A percentile compares a stretch with the other conserved stretches of the same genome.
phyloP scores from a whole-genome alignment of 2,888 invertebrate genomes.

The Cerceris rybyensis region DNA sequence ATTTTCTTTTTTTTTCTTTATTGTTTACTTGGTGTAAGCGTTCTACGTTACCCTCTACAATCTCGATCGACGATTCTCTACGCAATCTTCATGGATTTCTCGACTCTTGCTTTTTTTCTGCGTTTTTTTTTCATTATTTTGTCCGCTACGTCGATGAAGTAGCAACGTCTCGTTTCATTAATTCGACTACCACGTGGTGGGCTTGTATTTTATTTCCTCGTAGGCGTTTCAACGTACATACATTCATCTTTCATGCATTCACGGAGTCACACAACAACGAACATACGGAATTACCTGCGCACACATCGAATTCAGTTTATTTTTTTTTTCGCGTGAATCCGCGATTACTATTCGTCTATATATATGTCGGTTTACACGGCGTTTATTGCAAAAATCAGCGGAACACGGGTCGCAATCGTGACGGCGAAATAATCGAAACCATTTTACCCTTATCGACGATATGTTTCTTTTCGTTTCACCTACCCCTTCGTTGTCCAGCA shows the following conservation, averaged over 20 bases:
- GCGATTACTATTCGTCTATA: slow-evolving; percentile 37
- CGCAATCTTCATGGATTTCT: slow-evolving; percentile 41
- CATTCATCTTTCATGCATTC: slow-evolving; percentile 7
- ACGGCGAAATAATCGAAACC: slow-evolving; percentile 20
- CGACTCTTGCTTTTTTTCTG: slow-evolving; percentile 16
- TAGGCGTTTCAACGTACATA: slow-evolving; percentile 27
- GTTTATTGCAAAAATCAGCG: slow-evolving; percentile 64
- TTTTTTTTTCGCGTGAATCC: slow-evolving; percentile 31
- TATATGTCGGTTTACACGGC: slow-evolving; percentile 33
- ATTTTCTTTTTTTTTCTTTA: slow-evolving; percentile 9
- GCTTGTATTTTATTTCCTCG: not conserved
- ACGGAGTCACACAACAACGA: not conserved
- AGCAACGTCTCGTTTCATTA: slow-evolving; percentile 36
- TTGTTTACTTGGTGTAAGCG: slow-evolving; percentile 39
- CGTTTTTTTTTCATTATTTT: slow-evolving; percentile 18
- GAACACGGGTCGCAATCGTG: slow-evolving; percentile 57
- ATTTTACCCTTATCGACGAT: slow-evolving; percentile 38
- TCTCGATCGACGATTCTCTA: slow-evolving; percentile 44
- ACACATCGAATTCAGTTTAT: slow-evolving; percentile 17
- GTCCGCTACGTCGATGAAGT: slow-evolving; percentile 45
- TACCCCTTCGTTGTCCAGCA: not conserved
- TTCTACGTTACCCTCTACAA: slow-evolving; percentile 52
- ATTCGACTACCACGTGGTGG: slow-evolving; percentile 18
- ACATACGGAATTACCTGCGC: no score
- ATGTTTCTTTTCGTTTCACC: slow-evolving; percentile 31